Evolutionary conservation across 1,140 invertebrate genomes (phyloP).

Genomic region (Drosophila ironensis): DNA sequence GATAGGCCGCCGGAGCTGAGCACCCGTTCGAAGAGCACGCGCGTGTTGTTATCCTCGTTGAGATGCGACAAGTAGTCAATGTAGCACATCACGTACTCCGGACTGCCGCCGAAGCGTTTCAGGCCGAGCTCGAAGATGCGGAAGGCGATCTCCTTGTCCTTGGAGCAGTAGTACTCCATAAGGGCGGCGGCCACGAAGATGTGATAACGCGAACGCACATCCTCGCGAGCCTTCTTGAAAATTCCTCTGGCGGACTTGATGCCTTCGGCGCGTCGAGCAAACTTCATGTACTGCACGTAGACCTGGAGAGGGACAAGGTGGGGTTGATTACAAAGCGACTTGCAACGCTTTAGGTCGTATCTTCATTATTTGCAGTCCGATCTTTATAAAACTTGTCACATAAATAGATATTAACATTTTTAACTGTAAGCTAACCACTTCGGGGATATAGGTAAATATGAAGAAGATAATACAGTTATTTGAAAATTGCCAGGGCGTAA

Average conservation of each 20-base stretch:
- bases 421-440: too few species aligned
- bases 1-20: constrained; percentile 96
- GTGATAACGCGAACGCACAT: constrained; percentile 92
- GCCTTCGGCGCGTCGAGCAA: constrained; percentile 97
- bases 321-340: too few species aligned
- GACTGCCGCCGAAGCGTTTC: constrained; percentile 97
- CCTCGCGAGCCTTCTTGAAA: constrained; percentile 97
- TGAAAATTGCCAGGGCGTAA: too few species aligned
- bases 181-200: constrained; percentile 97
- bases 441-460: too few species aligned
- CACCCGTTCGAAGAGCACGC: constrained; percentile 98
- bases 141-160: constrained; percentile 99
- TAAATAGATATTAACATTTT: too few species aligned
- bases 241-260: constrained; percentile 97
- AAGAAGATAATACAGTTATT: too few species aligned
- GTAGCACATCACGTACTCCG: constrained; percentile 97
- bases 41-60: constrained; percentile 99
- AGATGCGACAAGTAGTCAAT: constrained; percentile 99
- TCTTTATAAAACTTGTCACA: too few species aligned
- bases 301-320: constrained; percentile 84
- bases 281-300: constrained; percentile 99
- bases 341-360: too few species aligned
- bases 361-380: too few species aligned
- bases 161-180: constrained; percentile 99
- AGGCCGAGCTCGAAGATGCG: constrained; percentile 98